phyloP scores from a whole-genome alignment of 1,140 invertebrate genomes.

The Homalodisca vitripennis region DNA sequence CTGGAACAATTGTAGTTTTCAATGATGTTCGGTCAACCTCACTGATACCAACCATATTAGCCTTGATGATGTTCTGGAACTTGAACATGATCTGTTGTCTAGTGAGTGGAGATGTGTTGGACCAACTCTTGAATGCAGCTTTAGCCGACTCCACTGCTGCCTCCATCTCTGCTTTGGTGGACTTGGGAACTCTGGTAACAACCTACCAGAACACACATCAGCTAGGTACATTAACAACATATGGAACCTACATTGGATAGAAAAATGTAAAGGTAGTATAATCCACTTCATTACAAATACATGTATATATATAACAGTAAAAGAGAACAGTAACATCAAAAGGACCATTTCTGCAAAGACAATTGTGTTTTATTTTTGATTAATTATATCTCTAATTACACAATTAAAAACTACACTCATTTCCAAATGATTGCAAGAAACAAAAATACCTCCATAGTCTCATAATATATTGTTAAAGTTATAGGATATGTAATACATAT shows the following conservation, averaged over 20 bases:
- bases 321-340: no score
- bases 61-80: conserved; percentile 74
- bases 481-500: no score
- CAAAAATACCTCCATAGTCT: no score
- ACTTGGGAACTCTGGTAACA: conserved; percentile 82
- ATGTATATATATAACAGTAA: no score
- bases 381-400: no score
- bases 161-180: conserved; percentile 90
- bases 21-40: background rate
- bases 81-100: conserved; percentile 97
- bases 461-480: no score
- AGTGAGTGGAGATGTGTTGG: conserved; percentile 86
- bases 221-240: background rate
- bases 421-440: no score
- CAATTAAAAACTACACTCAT: no score
- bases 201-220: conserved; percentile 50
- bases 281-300: no score
- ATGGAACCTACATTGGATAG: background rate
- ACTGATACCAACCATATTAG: conserved; percentile 60
- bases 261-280: no score
- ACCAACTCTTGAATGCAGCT: conserved; percentile 84
- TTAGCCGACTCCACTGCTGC: conserved; percentile 84
- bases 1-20: background rate
- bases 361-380: no score
- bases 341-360: no score